Conservation (phyloP, 2,113 vertebrate genomes). For the Dicerorhinus sumatrensis region DNA sequence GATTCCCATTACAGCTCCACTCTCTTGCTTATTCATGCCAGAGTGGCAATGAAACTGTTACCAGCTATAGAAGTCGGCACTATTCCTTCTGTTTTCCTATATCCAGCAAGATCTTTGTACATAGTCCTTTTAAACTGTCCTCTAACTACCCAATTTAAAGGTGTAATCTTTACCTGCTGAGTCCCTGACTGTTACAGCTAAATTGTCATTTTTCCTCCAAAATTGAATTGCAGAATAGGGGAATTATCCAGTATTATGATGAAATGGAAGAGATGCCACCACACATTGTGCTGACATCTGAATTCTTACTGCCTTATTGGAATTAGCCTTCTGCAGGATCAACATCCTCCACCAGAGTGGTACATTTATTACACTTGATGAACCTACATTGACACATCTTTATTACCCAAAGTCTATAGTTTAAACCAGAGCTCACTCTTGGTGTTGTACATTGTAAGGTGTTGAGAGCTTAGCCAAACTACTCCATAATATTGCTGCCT, state of each 20-base stretch:
- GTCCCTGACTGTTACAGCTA: not conserved
- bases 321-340: not conserved
- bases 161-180: not conserved
- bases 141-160: not conserved
- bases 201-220: not conserved
- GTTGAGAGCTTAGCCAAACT: not conserved
- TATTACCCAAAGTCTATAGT: not conserved
- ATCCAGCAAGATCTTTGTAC: not conserved
- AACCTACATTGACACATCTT: not conserved
- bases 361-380: not conserved
- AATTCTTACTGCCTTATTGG: not conserved
- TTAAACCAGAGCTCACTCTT: not conserved
- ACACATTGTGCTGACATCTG: not conserved
- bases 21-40: not conserved
- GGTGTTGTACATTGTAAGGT: not conserved
- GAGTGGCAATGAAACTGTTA: not conserved
- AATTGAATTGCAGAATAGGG: not conserved
- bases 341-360: not conserved
- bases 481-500: not conserved
- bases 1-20: not conserved
- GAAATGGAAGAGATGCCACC: not conserved
- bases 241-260: not conserved
- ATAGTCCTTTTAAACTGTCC: not conserved
- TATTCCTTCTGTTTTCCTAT: not conserved
- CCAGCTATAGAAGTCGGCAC: not conserved